Percentiles rank a stretch among this genome's conserved stretches.
Conservation (phyloP, 1,140 invertebrate genomes). For the Lepidurus couesii region DNA sequence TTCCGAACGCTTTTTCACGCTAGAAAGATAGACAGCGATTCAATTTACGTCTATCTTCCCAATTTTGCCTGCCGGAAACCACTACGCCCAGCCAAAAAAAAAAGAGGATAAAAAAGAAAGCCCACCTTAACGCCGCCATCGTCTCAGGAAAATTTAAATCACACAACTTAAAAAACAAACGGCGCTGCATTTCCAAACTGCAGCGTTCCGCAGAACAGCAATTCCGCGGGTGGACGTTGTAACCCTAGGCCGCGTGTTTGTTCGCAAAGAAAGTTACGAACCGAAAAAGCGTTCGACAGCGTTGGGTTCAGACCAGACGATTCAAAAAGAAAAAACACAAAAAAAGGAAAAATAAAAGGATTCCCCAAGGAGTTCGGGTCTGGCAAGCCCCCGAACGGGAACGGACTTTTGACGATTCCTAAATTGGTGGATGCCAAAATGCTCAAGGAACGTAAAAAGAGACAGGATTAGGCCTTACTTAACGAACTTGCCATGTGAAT, state of each 20-base stretch:
- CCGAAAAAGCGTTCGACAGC: too few relatives aligned
- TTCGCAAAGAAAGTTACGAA: too few relatives aligned
- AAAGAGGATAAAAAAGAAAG: background rate
- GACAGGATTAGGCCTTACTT: conserved; percentile 17
- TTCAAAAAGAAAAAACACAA: too few relatives aligned
- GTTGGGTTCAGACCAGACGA: too few relatives aligned
- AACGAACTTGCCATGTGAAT: conserved; percentile 22
- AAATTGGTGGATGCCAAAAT: background rate
- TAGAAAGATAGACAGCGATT: conserved; percentile 33
- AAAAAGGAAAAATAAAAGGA: too few relatives aligned
- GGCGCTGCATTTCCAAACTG: background rate
- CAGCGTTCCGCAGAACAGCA: too few relatives aligned
- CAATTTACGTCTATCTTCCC: conserved; percentile 25
- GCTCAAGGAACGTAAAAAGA: conserved; percentile 18
- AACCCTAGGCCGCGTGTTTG: too few relatives aligned
- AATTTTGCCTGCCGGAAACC: background rate
- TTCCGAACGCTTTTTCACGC: conserved; percentile 16
- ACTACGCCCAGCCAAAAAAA: background rate
- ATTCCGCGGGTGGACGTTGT: too few relatives aligned
- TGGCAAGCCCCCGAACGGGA: background rate
- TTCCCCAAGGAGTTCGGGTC: background rate
- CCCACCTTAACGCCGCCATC: background rate
- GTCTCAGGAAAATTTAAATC: background rate
- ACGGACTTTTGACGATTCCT: background rate
- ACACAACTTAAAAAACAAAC: background rate